Evolutionary conservation across 1,140 invertebrate species (phyloP), one percentile per base, ranked within the genome.

Genomic region (Brachystomella parvula): DNA sequence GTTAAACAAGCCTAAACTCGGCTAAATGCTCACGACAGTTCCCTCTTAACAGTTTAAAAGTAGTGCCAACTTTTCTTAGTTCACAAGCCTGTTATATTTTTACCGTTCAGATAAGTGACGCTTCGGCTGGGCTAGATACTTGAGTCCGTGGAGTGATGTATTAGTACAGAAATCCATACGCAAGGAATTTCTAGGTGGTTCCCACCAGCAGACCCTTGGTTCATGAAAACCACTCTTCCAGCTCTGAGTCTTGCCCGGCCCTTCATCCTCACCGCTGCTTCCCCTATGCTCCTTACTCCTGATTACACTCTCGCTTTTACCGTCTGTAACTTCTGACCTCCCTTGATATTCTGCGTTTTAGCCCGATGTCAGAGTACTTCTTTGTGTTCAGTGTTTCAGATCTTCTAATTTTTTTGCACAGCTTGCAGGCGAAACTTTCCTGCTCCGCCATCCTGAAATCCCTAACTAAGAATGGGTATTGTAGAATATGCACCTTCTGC

Each of bases 61-160:
- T 56, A 17, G 49, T 17, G 24, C 28, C 17, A 1, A 6, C 24
- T 56, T 61, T 61, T 17, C 17, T 26, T 2, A 6, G 29, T 3
- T 17, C 33, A 31, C 15, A 3, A n/a, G 29, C 2, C 35, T 30
- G 17, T 19, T 9, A 2, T 15, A n/a, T 21, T 2, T 12, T 66
- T 61, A 73, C 71, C 71, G 67, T 63, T 73, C 71, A 28, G 63
- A 29, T 6, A 71, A 29, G 58, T 73, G 71, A 3, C 68, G 61
- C 33, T 67, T 71, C 1, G 64, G 44, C 35, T 73, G 66, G 9
- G 61, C 70, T 29, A 73, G 65, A 44, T 71, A 73, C 61, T 73
- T 73, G 17, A 73, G 59, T 24, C 69, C 69, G 39, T 70, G 69
- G 6, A 71, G 47, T 21, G 47, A 58, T 6, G 69, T 73, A 61